These are phyloP conservation scores for Carpatolechia fugitivella DNA, from an alignment of 2,888 invertebrate genomes.

Conservation along the genomic window DNA sequence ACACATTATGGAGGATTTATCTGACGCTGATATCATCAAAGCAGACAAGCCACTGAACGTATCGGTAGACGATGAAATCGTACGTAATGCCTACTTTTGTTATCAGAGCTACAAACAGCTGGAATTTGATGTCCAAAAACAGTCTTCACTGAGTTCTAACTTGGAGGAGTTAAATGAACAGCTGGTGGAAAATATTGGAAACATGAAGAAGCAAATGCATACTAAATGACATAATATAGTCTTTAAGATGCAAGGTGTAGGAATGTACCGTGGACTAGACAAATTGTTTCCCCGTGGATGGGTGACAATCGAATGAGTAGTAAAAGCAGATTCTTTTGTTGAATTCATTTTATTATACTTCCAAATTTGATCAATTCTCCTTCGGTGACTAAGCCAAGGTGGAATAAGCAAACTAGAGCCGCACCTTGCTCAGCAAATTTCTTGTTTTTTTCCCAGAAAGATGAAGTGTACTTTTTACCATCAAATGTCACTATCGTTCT, in stretches of 20 bases:
- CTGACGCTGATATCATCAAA: constrained; percentile 37
- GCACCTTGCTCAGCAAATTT: constrained; percentile 96
- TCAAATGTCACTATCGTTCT: constrained; percentile 86
- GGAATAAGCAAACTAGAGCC: constrained; percentile 88
- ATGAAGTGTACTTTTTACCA: constrained; percentile 88
- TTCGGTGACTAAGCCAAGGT: constrained; percentile 82
- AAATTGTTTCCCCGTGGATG: background rate
- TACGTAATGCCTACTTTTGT: constrained; percentile 49
- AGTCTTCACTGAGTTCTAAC: constrained; percentile 46
- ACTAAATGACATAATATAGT: constrained; percentile 7
- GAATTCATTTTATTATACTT: constrained; percentile 81
- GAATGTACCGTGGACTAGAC: background rate
- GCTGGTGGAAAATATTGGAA: constrained; percentile 54
- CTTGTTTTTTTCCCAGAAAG: constrained; percentile 96
- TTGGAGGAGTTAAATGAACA: constrained; percentile 55
- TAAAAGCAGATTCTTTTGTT: background rate
- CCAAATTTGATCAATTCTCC: constrained; percentile 83
- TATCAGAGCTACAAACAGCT: constrained; percentile 48
- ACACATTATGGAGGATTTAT: constrained; percentile 62
- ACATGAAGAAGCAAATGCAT: constrained; percentile 47
- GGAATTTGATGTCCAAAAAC: constrained; percentile 43
- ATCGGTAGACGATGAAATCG: constrained; percentile 38
- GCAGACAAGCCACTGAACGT: constrained; percentile 32
- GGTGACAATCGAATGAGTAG: background rate
- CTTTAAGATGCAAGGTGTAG: background rate